Evolutionary conservation across 2,797 vertebrate species (phyloP), one percentile per base, ranked within the genome.

Genomic region (Glossophaga mutica): DNA sequence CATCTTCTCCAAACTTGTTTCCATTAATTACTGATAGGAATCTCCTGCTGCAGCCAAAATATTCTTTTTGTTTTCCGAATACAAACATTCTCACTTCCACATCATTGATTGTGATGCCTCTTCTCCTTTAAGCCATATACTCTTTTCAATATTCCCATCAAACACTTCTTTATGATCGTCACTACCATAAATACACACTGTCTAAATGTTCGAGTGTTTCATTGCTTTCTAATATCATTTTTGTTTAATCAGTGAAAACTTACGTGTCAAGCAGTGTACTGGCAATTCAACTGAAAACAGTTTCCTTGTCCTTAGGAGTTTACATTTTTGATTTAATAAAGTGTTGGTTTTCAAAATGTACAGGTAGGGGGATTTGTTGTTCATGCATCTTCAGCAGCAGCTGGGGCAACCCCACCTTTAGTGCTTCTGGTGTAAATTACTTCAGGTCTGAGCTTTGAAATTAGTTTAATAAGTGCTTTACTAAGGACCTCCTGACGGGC

Each of bases 391-490:
- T 99, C 99, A 44, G 98, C 98, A 2, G 98, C 98, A 4, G 98
- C 98, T 8, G 98, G 99, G 2, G 99, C 99, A 11, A 99, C 99
- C 24, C 99, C 99, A 3, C 99, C 99, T 98, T 99, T 99, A 4
- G 99, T 99, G 98, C 99, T 99, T 34, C 99, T 99, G n/a, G 99
- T 99, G 97, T 99, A 99, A 97, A 99, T 99, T 67, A 99, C 99
- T 77, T 99, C 99, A 6, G 99, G 99, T 98, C 99, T 99, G 98
- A 99, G 99, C 98, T 99, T 99, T 96, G 99, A 99, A 97, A 99
- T 99, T 91, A 99, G 97, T 73, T 99, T 99, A 98, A 99, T 99
- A 98, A 99, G 98, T 81, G 99, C 99, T 99, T 99, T 99, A 96
- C 98, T 96, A 0, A 99, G 99, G 97, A 99, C 99, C 92, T 99